These are phyloP conservation scores for Rhincodon typus DNA, from an alignment of 2,797 vertebrate genomes.

Conservation along the genomic window DNA sequence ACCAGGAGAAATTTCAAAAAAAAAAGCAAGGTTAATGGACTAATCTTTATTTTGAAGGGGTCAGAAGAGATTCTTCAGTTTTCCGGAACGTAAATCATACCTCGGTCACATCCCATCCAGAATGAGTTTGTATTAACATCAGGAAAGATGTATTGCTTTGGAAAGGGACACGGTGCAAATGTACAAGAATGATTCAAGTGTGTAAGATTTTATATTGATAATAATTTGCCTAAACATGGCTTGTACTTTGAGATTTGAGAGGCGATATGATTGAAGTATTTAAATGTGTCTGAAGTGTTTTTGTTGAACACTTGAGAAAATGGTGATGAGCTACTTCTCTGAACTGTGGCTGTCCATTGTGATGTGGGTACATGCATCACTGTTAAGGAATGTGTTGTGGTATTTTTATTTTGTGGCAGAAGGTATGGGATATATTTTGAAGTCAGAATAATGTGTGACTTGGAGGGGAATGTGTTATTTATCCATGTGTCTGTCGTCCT, in stretches of 20 bases:
- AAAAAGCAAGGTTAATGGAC: background rate
- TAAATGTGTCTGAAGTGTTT: background rate
- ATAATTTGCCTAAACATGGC: background rate
- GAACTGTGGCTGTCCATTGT: background rate
- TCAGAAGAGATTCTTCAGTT: background rate
- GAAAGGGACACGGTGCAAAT: background rate
- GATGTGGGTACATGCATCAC: background rate
- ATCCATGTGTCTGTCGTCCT: background rate
- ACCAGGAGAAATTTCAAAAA: background rate
- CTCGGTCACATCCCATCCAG: background rate
- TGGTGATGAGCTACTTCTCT: background rate
- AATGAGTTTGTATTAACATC: background rate
- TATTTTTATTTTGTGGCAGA: background rate
- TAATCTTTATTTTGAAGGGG: background rate
- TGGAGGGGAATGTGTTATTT: background rate
- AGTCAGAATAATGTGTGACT: background rate
- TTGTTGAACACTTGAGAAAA: background rate
- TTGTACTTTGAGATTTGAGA: background rate
- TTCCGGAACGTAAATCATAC: background rate
- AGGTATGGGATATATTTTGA: background rate
- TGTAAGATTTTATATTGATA: background rate
- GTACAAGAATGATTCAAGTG: background rate
- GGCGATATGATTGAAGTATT: background rate
- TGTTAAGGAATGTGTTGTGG: background rate
- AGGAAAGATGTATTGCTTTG: background rate